These are phyloP conservation scores for Hetaerina titia DNA, from an alignment of 2,888 invertebrate species.

Conservation along the genomic window DNA sequence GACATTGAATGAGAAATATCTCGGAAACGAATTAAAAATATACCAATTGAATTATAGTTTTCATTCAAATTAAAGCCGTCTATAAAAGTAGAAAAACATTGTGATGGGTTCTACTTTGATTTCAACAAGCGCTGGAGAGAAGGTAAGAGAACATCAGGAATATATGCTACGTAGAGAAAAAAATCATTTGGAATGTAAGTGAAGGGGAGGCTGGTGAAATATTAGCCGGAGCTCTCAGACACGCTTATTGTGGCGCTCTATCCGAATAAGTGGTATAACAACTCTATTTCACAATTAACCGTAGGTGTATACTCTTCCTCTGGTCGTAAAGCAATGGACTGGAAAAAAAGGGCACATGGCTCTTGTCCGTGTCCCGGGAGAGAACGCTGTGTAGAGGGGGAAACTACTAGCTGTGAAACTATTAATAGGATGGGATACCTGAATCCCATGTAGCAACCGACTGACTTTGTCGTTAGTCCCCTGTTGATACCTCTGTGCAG, in stretches of 20 bases:
- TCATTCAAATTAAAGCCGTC: too few relatives aligned
- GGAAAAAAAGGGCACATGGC: not conserved
- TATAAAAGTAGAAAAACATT: too few relatives aligned
- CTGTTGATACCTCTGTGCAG: not conserved
- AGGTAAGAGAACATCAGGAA: not conserved
- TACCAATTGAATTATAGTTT: too few relatives aligned
- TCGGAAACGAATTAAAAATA: too few relatives aligned
- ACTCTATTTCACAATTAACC: constrained; percentile 3
- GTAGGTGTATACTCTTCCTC: not conserved
- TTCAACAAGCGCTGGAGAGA: too few relatives aligned
- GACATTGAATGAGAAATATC: too few relatives aligned
- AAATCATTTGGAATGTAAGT: not conserved
- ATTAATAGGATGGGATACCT: not conserved
- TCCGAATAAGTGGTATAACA: not conserved
- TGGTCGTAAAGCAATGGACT: not conserved
- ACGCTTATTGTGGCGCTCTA: constrained; percentile 1
- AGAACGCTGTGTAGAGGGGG: not conserved
- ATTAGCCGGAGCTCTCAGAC: constrained; percentile 27
- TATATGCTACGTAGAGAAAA: not conserved
- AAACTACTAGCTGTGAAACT: not conserved
- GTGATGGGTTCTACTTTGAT: too few relatives aligned
- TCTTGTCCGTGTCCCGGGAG: not conserved
- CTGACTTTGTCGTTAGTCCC: not conserved
- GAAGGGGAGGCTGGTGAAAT: not conserved
- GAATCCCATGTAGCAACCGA: not conserved